A percentile compares a stretch with the other conserved stretches of the same genome.
phyloP scores from a whole-genome alignment of 2,888 invertebrate genomes.

The Drosophila infuscata region DNA sequence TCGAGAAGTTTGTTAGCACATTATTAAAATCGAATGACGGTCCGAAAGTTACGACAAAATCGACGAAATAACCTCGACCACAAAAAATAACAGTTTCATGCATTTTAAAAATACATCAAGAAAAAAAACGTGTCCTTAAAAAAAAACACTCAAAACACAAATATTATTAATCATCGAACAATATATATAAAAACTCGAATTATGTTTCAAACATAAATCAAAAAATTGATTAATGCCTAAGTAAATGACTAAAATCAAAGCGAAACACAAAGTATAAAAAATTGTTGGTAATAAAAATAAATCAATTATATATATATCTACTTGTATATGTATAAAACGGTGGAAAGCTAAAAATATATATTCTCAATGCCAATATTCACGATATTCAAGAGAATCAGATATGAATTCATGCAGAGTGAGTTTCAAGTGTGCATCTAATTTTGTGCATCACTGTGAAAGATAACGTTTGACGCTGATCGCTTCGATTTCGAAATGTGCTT shows the following conservation, averaged over 20 bases:
- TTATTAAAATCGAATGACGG: neutral
- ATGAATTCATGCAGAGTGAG: constrained; percentile 78
- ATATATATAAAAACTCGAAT: neutral
- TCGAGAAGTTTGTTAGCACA: constrained; percentile 24
- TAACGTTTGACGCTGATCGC: constrained; percentile 46
- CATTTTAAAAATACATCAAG: neutral
- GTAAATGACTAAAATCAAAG: constrained; percentile 1
- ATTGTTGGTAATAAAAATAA: constrained; percentile 1
- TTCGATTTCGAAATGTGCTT: constrained; percentile 25
- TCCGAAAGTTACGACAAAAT: constrained; percentile 38
- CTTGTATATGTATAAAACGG: neutral
- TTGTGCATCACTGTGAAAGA: constrained; percentile 60
- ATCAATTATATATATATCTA: neutral
- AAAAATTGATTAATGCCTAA: neutral
- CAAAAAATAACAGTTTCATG: neutral
- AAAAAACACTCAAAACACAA: neutral
- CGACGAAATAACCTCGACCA: constrained; percentile 18
- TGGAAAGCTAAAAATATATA: constrained; percentile 3
- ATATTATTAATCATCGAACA: neutral
- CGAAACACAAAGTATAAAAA: constrained; percentile 2
- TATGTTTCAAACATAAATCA: neutral
- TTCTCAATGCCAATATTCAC: constrained; percentile 55
- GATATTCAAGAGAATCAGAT: constrained; percentile 70
- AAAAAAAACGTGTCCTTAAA: neutral
- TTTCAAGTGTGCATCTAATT: constrained; percentile 35